A percentile compares a stretch with the other conserved stretches of the same genome.
Evolutionary conservation across 2,888 invertebrate species (phyloP).

Genomic region (Calliopum simillimum): DNA sequence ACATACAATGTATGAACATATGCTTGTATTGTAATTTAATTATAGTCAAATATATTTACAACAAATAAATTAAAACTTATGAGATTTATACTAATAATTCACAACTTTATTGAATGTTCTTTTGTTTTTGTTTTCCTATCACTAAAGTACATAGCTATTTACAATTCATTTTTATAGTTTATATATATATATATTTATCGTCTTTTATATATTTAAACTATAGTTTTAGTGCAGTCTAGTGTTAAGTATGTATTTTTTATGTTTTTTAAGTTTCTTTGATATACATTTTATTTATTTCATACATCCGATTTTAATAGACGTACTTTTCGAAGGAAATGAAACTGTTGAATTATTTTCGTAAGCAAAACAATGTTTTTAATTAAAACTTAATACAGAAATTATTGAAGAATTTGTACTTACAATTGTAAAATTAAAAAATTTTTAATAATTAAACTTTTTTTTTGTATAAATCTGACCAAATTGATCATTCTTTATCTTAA

Average conservation of each 20-base stretch:
- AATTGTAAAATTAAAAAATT: too few relatives aligned
- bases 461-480: too few relatives aligned
- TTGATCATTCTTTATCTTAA: too few relatives aligned
- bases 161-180: conserved; percentile 1
- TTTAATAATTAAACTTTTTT: too few relatives aligned
- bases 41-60: too few relatives aligned
- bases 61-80: neutral
- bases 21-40: neutral
- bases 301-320: neutral
- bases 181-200: neutral
- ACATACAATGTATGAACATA: too few relatives aligned
- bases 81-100: conserved; percentile 16
- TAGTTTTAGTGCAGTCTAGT: conserved; percentile 22
- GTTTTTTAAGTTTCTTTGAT: neutral
- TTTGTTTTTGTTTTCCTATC: neutral
- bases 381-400: too few relatives aligned
- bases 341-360: too few relatives aligned
- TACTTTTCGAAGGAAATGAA: too few relatives aligned
- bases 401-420: too few relatives aligned
- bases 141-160: conserved; percentile 16
- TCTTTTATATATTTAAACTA: conserved; percentile 1
- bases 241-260: neutral
- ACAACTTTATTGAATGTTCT: conserved; percentile 24
- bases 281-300: neutral
- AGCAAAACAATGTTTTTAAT: too few relatives aligned